Conservation (phyloP, 2,797 vertebrate species). For the Sternotherus odoratus region DNA sequence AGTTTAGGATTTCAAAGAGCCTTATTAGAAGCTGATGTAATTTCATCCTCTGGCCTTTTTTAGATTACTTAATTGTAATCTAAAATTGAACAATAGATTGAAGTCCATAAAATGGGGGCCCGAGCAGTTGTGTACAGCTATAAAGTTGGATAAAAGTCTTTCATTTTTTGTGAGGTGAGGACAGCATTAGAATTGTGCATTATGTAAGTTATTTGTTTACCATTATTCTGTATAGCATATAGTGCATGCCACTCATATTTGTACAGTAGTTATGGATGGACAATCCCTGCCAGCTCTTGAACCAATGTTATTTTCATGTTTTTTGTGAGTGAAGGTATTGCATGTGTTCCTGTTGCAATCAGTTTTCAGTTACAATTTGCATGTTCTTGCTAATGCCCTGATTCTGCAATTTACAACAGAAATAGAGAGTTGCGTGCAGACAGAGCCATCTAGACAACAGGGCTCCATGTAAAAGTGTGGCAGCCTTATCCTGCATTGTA, state of each 20-base stretch:
- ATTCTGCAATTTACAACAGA: background rate
- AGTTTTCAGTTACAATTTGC: conserved; percentile 11
- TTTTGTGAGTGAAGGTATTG: conserved; percentile 5
- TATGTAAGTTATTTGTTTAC: conserved; percentile 43
- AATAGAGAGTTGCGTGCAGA: background rate
- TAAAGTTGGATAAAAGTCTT: conserved; percentile 29
- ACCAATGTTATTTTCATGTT: rapidly evolving
- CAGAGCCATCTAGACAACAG: background rate
- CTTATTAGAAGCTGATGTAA: conserved; percentile 93
- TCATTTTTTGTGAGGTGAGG: conserved; percentile 29
- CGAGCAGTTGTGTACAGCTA: conserved; percentile 65
- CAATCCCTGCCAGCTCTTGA: background rate
- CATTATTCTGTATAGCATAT: conserved; percentile 6
- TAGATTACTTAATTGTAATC: conserved; percentile 86
- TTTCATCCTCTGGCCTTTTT: conserved; percentile 88
- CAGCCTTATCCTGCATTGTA: background rate
- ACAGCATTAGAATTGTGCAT: background rate
- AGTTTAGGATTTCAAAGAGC: conserved; percentile 90
- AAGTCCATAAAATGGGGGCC: conserved; percentile 71
- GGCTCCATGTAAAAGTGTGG: background rate
- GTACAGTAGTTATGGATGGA: background rate
- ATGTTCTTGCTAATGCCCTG: rapidly evolving
- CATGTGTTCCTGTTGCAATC: background rate
- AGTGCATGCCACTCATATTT: conserved; percentile 5
- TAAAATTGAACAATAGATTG: conserved; percentile 86